Evolutionary conservation across 2,113 vertebrate genomes (phyloP).

Genomic region (Gyps fulvus): DNA sequence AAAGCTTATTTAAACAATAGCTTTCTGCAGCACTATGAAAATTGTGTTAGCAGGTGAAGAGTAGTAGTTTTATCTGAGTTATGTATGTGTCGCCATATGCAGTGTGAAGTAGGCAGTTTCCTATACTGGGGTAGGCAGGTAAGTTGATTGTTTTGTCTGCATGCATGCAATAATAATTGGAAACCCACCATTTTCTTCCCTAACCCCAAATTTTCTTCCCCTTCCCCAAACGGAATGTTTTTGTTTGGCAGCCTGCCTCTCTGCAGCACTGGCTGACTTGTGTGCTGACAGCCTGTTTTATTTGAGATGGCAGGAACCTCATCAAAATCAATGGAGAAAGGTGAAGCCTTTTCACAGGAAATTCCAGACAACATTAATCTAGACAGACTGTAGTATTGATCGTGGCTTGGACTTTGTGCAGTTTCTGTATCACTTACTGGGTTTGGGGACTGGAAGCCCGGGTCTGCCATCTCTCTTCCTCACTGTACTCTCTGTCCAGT

Average conservation of each 20-base stretch:
- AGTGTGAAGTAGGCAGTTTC: background rate
- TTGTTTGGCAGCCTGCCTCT: slow-evolving; percentile 3
- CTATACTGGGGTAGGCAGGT: background rate
- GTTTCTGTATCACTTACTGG: background rate
- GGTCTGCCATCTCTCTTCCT: background rate
- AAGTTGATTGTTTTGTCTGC: background rate
- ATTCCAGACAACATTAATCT: background rate
- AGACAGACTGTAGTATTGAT: background rate
- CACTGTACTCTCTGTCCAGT: background rate
- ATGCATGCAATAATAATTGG: background rate
- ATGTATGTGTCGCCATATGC: background rate
- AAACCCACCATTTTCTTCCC: background rate
- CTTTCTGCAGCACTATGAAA: background rate
- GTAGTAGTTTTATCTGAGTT: background rate
- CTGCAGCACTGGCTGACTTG: background rate
- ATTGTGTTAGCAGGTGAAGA: background rate
- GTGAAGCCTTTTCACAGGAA: background rate
- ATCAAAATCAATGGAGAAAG: background rate
- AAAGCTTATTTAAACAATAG: background rate
- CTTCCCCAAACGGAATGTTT: background rate
- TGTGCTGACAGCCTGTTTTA: background rate
- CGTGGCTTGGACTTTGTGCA: background rate
- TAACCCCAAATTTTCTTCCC: background rate
- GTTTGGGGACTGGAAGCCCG: background rate
- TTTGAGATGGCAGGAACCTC: background rate